Conservation (phyloP, 2,113 vertebrate genomes). For the Azemiops feae region DNA sequence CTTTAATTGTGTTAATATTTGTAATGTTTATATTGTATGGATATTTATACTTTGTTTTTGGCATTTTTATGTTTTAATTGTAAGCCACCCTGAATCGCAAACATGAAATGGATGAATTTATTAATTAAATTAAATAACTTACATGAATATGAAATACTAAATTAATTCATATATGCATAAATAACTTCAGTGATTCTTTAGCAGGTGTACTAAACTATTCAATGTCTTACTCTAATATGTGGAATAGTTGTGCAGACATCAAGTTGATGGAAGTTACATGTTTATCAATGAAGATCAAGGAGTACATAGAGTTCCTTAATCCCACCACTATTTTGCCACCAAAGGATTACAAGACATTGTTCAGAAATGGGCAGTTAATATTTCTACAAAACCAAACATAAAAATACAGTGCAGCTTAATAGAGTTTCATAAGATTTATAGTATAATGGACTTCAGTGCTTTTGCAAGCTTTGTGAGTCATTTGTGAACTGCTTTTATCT, state of each 20-base stretch:
- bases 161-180: constrained; percentile 25
- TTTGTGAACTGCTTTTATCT: constrained; percentile 24
- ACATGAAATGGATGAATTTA: background rate
- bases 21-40: background rate
- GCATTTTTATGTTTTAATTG: background rate
- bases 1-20: background rate
- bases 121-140: constrained; percentile 1
- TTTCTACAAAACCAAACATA: constrained; percentile 43
- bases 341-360: constrained; percentile 52
- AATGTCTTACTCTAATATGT: background rate
- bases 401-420: constrained; percentile 8
- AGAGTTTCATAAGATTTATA: constrained; percentile 17
- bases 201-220: background rate
- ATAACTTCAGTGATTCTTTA: constrained; percentile 25
- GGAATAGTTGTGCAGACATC: background rate
- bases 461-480: constrained; percentile 13
- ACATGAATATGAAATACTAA: constrained; percentile 15
- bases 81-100: background rate
- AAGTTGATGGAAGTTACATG: constrained; percentile 23
- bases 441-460: constrained; percentile 7
- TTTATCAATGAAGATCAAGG: constrained; percentile 51
- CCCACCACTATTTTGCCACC: constrained; percentile 39
- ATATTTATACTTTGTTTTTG: background rate
- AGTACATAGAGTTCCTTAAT: constrained; percentile 52
- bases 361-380: constrained; percentile 50